phyloP scores from a whole-genome alignment of 2,113 vertebrate genomes.

The Salminus brasiliensis region DNA sequence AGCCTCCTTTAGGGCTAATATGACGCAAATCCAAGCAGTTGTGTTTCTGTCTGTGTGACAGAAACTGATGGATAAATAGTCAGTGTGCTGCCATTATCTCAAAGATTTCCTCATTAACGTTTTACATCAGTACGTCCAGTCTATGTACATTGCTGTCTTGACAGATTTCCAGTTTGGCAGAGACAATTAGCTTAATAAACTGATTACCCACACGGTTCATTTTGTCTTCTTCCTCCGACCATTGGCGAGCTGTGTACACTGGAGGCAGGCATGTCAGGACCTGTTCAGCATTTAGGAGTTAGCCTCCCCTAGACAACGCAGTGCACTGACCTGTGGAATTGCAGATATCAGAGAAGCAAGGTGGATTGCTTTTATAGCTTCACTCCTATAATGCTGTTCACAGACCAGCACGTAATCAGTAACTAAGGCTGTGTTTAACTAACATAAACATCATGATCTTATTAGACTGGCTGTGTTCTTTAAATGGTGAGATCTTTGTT shows the following conservation, averaged over 20 bases:
- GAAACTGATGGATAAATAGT: background rate
- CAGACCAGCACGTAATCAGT: background rate
- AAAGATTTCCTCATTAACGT: background rate
- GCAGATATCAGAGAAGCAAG: background rate
- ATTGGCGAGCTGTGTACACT: background rate
- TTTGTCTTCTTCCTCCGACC: slow-evolving; percentile 16
- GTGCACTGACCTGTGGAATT: slow-evolving; percentile 38
- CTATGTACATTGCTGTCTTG: background rate
- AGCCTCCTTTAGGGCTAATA: slow-evolving; percentile 6
- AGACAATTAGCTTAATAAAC: slow-evolving; percentile 13
- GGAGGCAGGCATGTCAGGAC: slow-evolving; percentile 38
- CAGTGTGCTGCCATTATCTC: background rate
- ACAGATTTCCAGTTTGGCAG: background rate
- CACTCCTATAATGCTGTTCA: background rate
- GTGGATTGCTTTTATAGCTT: background rate
- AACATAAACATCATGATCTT: background rate
- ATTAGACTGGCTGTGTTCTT: background rate
- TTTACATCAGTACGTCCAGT: background rate
- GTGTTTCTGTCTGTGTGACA: background rate
- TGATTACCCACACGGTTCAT: background rate
- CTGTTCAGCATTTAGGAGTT: slow-evolving; percentile 35
- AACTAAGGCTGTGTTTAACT: background rate
- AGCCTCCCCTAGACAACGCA: slow-evolving; percentile 28
- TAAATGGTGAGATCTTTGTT: too few relatives aligned
- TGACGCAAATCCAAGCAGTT: background rate